Evolutionary conservation across 1,140 invertebrate genomes (phyloP).

Genomic region (Megalopta genalis): DNA sequence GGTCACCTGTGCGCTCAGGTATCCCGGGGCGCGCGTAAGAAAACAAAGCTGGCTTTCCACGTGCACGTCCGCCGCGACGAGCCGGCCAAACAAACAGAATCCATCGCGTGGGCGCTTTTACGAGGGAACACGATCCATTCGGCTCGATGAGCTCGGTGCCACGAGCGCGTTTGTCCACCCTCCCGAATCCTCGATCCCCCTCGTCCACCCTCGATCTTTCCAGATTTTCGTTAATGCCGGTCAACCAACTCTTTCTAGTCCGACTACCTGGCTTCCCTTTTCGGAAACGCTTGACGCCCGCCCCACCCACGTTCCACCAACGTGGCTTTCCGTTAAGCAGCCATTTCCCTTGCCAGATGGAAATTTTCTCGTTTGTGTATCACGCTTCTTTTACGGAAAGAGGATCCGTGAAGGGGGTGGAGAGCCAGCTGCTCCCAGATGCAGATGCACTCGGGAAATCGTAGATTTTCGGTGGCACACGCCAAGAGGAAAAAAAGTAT

Average conservation of each 20-base stretch:
- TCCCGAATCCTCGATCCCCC: too few relatives aligned
- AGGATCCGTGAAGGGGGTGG: conserved; percentile 42
- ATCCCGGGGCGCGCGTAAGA: conserved; percentile 30
- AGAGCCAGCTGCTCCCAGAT: conserved; percentile 43
- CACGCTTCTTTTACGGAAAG: background rate
- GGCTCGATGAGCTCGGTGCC: conserved; percentile 34
- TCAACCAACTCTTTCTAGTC: background rate
- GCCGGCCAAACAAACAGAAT: conserved; percentile 53
- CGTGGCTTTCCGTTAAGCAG: background rate
- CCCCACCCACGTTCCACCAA: too few relatives aligned
- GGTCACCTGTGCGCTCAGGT: conserved; percentile 50
- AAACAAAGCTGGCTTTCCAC: conserved; percentile 52
- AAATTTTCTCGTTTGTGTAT: conserved; percentile 30
- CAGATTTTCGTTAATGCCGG: background rate
- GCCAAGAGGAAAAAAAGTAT: background rate
- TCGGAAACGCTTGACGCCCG: too few relatives aligned
- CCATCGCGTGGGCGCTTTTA: conserved; percentile 25
- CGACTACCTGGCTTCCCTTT: background rate
- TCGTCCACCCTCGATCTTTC: background rate
- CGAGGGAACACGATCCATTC: conserved; percentile 45
- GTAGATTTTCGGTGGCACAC: conserved; percentile 18
- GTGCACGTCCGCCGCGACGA: conserved; percentile 14
- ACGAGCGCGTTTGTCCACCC: conserved; percentile 1
- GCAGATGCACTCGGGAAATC: conserved; percentile 52
- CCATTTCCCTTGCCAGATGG: background rate